These are phyloP conservation scores for Xiphophorus couchianus DNA, from an alignment of 2,113 vertebrate species.

Conservation along the genomic window DNA sequence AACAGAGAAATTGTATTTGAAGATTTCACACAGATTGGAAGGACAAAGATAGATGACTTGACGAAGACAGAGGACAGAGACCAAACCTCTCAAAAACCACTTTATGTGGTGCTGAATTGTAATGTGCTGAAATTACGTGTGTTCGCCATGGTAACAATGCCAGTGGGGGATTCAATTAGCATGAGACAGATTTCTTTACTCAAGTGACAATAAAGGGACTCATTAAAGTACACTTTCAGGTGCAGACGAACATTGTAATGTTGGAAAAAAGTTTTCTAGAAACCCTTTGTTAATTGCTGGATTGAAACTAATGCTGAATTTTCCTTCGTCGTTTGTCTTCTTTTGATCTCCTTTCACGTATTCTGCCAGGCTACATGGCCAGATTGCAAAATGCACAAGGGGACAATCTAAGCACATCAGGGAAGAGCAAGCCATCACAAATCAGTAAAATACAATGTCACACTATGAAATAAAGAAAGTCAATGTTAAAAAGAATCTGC, in stretches of 20 bases:
- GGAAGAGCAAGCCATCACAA: not conserved
- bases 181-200: not conserved
- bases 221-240: not conserved
- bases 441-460: not conserved
- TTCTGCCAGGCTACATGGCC: too few relatives aligned
- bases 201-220: not conserved
- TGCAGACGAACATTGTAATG: too few relatives aligned
- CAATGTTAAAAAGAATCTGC: too few relatives aligned
- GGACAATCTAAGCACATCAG: not conserved
- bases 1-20: not conserved
- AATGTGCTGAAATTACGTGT: not conserved
- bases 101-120: not conserved
- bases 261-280: not conserved
- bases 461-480: too few relatives aligned
- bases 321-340: too few relatives aligned
- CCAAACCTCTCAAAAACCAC: not conserved
- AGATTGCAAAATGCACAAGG: not conserved
- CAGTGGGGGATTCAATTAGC: slow-evolving; percentile 1
- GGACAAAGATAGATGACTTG: not conserved
- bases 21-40: not conserved
- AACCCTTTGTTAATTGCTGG: not conserved
- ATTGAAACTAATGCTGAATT: too few relatives aligned
- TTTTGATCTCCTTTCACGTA: too few relatives aligned
- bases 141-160: not conserved
- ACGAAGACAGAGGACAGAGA: not conserved